Percentiles rank a stretch among this genome's conserved stretches.
These are phyloP conservation scores for Onthophagus sagittarius DNA, from an alignment of 2,888 invertebrate genomes.

Conservation along the genomic window DNA sequence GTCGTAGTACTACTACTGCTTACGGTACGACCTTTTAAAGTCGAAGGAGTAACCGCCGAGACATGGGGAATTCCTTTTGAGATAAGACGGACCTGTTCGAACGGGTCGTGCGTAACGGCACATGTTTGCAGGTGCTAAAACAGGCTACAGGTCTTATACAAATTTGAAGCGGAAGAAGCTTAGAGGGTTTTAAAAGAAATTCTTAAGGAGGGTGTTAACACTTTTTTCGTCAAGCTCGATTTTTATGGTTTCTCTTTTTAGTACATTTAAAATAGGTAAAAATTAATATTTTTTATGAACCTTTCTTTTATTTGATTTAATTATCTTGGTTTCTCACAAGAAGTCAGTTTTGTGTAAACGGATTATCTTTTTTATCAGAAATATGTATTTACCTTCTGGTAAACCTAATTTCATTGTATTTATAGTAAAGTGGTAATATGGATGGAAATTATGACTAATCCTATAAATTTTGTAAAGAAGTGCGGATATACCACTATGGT, in stretches of 20 bases:
- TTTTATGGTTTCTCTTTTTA: not conserved
- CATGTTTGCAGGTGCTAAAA: slow-evolving; percentile 4
- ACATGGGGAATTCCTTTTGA: slow-evolving; percentile 3
- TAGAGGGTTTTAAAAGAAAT: not conserved
- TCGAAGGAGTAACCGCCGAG: not conserved
- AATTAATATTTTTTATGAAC: no score
- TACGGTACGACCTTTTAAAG: not conserved
- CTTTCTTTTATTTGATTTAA: no score
- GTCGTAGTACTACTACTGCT: slow-evolving; percentile 3
- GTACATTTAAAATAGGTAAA: no score
- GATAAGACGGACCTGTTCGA: not conserved
- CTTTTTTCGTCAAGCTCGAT: not conserved
- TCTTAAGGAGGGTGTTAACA: not conserved
- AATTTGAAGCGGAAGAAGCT: not conserved
- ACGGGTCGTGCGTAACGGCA: slow-evolving; percentile 1
- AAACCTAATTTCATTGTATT: no score
- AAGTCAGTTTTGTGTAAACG: no score
- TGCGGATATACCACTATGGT: no score
- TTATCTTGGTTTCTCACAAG: no score
- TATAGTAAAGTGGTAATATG: no score
- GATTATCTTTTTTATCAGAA: no score
- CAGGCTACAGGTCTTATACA: slow-evolving; percentile 1
- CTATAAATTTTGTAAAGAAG: no score
- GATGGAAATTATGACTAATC: no score
- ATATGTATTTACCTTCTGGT: no score